Base-by-base conservation (phyloP, 2,797 vertebrate species). In the Bovichtus variegatus region DNA sequence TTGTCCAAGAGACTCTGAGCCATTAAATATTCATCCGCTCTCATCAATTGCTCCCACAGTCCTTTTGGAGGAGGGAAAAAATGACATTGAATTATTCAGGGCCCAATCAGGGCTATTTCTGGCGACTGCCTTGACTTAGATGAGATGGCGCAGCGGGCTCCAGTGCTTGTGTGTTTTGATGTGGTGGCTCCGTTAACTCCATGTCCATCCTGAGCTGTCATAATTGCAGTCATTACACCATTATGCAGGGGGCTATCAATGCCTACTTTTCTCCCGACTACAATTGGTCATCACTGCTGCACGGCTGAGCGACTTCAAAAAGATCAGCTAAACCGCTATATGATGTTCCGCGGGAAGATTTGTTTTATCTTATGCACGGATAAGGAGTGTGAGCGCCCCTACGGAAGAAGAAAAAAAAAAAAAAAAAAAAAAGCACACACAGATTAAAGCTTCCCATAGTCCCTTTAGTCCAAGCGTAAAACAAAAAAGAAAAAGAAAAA, bases 11-110 rank as follows among this genome's bases (percentile, higher is more conserved):
- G 86, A 90, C 88, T 93, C 84, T 0, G 74, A 81, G 76, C 63
- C 76, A 86, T 96, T 90, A 94, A 95, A 94, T 93, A 94, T 95
- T 95, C 85, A 95, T 94, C 83, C 27, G 68, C 67, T 88, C 91
- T 94, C 91, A 93, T 94, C 91, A 92, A 89, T 92, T 80, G 89
- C 92, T 93, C 82, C 81, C 79, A 38, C 51, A 74, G 83, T 91
- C 82, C 85, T 91, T 92, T 90, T 88, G 79, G 80, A 75, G 65
- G 63, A 51, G 70, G 16, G 19, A 83, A 83, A 90, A 85, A 90
- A 92, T 92, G 85, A 91, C 88, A 87, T 89, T 92, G 86, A 93
- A 94, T 95, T 89, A 95, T 93, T 93, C 91, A 93, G 83, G 71
- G 76, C 46, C 91, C 91, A 94, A 93, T 93, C 88, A 87, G 86